These are phyloP conservation scores for Thymelicus lineola DNA, from an alignment of 2,888 invertebrate species.

Conservation along the genomic window DNA sequence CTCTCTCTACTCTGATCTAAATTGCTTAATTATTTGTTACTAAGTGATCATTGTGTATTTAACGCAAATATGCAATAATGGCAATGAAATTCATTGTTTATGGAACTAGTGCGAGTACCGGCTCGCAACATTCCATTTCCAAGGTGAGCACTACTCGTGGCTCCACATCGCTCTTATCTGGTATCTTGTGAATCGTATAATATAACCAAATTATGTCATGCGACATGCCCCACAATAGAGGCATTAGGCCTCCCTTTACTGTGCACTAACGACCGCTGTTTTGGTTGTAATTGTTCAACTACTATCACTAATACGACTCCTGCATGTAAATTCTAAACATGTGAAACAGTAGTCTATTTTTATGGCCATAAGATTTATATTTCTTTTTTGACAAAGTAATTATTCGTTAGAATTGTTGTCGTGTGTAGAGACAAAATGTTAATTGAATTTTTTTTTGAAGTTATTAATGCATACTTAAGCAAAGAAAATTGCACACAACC, in stretches of 20 bases:
- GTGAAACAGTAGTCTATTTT: background rate
- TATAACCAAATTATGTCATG: slow-evolving; percentile 64
- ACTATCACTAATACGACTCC: background rate
- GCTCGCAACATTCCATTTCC: slow-evolving; percentile 71
- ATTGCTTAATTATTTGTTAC: too few relatives aligned
- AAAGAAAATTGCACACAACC: slow-evolving; percentile 19
- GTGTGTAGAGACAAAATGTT: slow-evolving; percentile 5
- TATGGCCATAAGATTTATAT: background rate
- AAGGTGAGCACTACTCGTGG: slow-evolving; percentile 63
- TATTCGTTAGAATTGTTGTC: slow-evolving; percentile 19
- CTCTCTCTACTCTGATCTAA: too few relatives aligned
- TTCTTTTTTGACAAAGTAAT: background rate
- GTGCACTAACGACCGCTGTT: slow-evolving; percentile 2
- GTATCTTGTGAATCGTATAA: slow-evolving; percentile 60
- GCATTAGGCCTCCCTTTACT: slow-evolving; percentile 24
- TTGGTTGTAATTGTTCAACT: slow-evolving; percentile 4
- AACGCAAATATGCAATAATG: slow-evolving; percentile 28
- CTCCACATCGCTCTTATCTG: slow-evolving; percentile 58
- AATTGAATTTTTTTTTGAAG: slow-evolving; percentile 10
- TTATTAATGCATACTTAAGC: slow-evolving; percentile 9
- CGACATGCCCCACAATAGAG: slow-evolving; percentile 56
- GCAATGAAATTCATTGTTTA: slow-evolving; percentile 36
- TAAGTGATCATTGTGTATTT: background rate
- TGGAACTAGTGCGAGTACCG: slow-evolving; percentile 32
- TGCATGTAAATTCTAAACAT: background rate